Evolutionary conservation across 1,140 invertebrate genomes (phyloP).

Genomic region (Saxidomus purpurata): DNA sequence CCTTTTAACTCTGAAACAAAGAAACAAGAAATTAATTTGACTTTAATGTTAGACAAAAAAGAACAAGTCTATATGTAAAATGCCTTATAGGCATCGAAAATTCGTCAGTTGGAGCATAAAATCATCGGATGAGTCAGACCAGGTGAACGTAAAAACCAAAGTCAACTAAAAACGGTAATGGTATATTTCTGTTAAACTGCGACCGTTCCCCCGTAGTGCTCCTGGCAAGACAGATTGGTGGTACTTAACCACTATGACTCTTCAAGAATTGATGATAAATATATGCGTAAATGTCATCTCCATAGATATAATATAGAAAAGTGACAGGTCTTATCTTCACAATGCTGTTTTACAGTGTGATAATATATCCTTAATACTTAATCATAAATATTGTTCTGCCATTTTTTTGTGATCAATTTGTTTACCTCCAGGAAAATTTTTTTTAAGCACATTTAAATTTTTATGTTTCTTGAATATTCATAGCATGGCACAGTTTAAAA

Average conservation of each 20-base stretch:
- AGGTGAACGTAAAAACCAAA: constrained; percentile 9
- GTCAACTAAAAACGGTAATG: background rate
- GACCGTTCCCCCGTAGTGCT: background rate
- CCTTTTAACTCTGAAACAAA: constrained; percentile 50
- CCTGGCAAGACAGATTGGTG: background rate
- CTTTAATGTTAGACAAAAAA: constrained; percentile 48
- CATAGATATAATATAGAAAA: background rate
- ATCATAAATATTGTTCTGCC: background rate
- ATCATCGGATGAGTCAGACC: constrained; percentile 19
- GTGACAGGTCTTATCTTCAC: background rate
- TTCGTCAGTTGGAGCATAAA: constrained; percentile 16
- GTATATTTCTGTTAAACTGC: constrained; percentile 25
- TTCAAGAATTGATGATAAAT: constrained; percentile 34
- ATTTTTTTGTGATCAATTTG: background rate
- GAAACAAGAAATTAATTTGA: constrained; percentile 51
- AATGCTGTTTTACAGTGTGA: background rate
- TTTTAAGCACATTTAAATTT: too few species aligned
- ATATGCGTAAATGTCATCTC: constrained; percentile 34
- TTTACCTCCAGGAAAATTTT: too few species aligned
- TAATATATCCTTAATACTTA: background rate
- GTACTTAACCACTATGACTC: constrained; percentile 32
- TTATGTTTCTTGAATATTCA: too few species aligned
- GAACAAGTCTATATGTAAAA: constrained; percentile 26
- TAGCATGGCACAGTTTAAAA: too few species aligned
- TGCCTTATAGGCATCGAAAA: constrained; percentile 8